phyloP scores from a whole-genome alignment of 2,113 vertebrate genomes.

The Guaruba guarouba region DNA sequence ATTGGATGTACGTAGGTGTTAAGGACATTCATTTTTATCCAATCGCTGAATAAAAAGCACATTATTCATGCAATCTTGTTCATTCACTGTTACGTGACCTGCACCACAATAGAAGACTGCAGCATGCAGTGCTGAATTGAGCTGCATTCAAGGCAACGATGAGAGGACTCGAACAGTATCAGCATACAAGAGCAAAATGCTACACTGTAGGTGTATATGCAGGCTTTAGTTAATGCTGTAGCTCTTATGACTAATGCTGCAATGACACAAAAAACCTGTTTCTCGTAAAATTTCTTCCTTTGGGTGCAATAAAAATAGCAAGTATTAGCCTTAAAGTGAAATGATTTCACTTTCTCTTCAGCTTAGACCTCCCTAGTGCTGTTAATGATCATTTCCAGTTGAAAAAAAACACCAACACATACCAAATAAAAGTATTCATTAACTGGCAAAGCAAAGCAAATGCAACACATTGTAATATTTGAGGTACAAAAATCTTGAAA shows the following conservation, averaged over 20 bases:
- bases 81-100: conserved; percentile 78
- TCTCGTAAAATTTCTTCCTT: background rate
- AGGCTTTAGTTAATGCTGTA: conserved; percentile 18
- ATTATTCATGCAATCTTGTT: conserved; percentile 78
- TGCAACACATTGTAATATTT: background rate
- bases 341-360: background rate
- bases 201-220: background rate
- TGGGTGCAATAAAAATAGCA: background rate
- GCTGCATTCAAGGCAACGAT: conserved; percentile 22
- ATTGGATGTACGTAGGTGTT: conserved; percentile 71
- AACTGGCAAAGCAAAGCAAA: background rate
- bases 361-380: background rate
- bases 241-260: background rate
- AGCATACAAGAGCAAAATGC: conserved; percentile 43
- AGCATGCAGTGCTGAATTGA: conserved; percentile 57
- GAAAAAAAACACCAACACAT: background rate
- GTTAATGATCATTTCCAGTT: background rate
- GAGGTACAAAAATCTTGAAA: background rate
- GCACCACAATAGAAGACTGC: conserved; percentile 74
- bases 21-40: conserved; percentile 75
- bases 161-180: conserved; percentile 20
- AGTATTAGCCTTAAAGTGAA: background rate
- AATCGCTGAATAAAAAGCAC: conserved; percentile 74
- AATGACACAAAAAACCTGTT: background rate
- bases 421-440: background rate